phyloP scores from a whole-genome alignment of 1,140 invertebrate species.

The Pseudachorutes palmiensis region DNA sequence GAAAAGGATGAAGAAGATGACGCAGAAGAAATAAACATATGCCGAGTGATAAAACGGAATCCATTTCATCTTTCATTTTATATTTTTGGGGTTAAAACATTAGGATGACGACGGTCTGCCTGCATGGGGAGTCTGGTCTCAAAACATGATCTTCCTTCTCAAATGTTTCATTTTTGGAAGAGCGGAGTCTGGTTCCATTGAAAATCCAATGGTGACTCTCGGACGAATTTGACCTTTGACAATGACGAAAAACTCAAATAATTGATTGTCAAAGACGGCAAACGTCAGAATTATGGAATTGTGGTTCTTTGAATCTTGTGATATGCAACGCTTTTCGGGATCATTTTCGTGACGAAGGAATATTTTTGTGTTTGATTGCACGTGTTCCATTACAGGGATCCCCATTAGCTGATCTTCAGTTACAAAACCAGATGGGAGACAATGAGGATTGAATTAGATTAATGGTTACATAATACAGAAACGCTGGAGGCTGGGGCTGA shows the following conservation, averaged over 20 bases:
- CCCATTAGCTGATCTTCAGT: background rate
- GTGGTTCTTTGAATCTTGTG: no score
- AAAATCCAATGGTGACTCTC: background rate
- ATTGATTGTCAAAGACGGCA: no score
- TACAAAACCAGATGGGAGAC: slow-evolving; percentile 6
- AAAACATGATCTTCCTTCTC: background rate
- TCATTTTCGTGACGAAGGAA: no score
- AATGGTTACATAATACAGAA: slow-evolving; percentile 4
- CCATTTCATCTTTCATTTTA: background rate
- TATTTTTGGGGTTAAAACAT: background rate
- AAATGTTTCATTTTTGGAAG: background rate
- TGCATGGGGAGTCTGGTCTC: slow-evolving; percentile 1
- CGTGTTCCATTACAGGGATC: background rate
- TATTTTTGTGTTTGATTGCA: background rate
- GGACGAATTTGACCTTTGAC: background rate
- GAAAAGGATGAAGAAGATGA: slow-evolving; percentile 3
- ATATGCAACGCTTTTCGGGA: no score
- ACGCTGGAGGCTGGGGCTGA: background rate
- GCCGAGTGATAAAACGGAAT: slow-evolving; percentile 2
- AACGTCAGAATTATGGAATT: no score
- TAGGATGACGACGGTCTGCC: background rate
- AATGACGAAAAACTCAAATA: no score
- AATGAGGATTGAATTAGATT: slow-evolving; percentile 7
- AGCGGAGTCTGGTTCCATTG: background rate
- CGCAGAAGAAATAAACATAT: slow-evolving; percentile 11